Percentiles rank a stretch among this genome's conserved stretches.
Conservation (phyloP, 2,888 invertebrate genomes). For the Poecilobothrus nobilitatus region DNA sequence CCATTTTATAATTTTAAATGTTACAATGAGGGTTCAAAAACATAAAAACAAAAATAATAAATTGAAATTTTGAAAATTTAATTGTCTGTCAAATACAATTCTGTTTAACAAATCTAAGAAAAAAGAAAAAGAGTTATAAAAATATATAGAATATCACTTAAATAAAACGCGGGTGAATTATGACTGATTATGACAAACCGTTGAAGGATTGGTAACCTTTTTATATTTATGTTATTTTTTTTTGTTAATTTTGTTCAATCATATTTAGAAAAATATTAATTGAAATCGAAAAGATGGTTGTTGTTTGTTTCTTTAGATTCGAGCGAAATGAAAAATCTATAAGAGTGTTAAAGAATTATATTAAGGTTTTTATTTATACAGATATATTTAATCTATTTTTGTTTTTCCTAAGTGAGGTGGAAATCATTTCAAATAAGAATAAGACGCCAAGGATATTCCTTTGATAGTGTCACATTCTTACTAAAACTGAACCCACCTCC, state of each 20-base stretch:
- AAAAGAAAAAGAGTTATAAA: not conserved
- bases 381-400: too few relatives aligned
- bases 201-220: not conserved
- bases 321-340: too few relatives aligned
- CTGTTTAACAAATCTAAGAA: too few relatives aligned
- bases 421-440: too few relatives aligned
- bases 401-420: too few relatives aligned
- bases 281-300: not conserved
- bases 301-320: too few relatives aligned
- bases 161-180: not conserved
- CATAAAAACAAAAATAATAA: not conserved
- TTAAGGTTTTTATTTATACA: too few relatives aligned
- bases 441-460: too few relatives aligned
- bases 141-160: not conserved
- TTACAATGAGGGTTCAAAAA: not conserved
- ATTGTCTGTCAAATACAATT: not conserved
- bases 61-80: slow-evolving; percentile 4
- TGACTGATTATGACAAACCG: slow-evolving; percentile 6
- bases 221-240: not conserved
- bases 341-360: too few relatives aligned
- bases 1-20: too few relatives aligned
- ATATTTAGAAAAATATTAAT: not conserved
- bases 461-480: too few relatives aligned
- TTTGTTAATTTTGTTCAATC: not conserved
- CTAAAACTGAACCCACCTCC: too few relatives aligned